phyloP scores from a whole-genome alignment of 1,140 invertebrate genomes.

The Apis florea region DNA sequence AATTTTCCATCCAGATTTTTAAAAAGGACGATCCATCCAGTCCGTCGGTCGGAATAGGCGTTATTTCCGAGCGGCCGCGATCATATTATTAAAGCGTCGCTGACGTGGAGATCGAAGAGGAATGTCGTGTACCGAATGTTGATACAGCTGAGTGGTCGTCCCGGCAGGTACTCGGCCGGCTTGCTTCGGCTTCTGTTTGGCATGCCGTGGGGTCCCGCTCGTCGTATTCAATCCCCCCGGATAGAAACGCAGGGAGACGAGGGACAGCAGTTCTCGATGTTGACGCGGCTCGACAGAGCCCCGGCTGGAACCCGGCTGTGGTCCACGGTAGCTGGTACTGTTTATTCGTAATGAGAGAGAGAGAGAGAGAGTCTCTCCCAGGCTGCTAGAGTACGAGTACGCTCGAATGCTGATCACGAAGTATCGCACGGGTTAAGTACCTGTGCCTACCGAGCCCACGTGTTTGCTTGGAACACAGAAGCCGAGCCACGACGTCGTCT shows the following conservation, averaged over 20 bases:
- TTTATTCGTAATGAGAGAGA: constrained; percentile 69
- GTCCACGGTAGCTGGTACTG: constrained; percentile 69
- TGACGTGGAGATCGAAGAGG: constrained; percentile 75
- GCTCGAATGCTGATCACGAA: constrained; percentile 52
- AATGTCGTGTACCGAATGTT: constrained; percentile 80
- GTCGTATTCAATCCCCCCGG: constrained; percentile 3
- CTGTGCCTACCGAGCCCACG: constrained; percentile 58
- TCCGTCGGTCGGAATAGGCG: constrained; percentile 1
- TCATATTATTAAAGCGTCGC: constrained; percentile 64
- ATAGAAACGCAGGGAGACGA: constrained; percentile 19
- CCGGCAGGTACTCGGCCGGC: constrained; percentile 73
- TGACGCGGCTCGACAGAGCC: constrained; percentile 30
- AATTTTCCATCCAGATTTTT: too few relatives aligned
- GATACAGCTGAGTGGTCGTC: constrained; percentile 81
- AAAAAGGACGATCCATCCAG: neutral
- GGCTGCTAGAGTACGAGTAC: constrained; percentile 10
- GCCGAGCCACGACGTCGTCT: constrained; percentile 48
- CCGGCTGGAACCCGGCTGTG: constrained; percentile 13
- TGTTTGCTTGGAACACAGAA: constrained; percentile 70
- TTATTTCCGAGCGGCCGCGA: constrained; percentile 51
- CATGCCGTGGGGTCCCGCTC: constrained; percentile 68
- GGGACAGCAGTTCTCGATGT: constrained; percentile 39
- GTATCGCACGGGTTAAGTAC: constrained; percentile 63
- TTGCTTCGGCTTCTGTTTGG: constrained; percentile 78
- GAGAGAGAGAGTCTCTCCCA: constrained; percentile 5